Percentiles rank a stretch among this genome's conserved stretches.
Evolutionary conservation across 2,888 invertebrate species (phyloP).

Genomic region (Lasioglossum oenotherae): DNA sequence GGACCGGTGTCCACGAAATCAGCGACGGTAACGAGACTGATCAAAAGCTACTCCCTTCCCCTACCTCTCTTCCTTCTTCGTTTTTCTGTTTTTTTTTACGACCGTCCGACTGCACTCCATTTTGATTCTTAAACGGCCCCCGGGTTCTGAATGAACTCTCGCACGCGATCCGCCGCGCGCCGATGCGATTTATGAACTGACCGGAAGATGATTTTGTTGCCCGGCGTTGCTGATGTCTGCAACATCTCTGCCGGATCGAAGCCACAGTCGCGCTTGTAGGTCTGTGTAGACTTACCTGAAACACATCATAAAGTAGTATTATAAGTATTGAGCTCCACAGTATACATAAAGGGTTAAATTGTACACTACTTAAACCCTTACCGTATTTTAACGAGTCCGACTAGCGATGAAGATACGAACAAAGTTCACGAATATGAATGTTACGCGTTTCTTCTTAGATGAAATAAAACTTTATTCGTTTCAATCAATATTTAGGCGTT

Average conservation of each 20-base stretch:
- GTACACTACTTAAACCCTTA: too few relatives aligned
- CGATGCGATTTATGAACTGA: slow-evolving; percentile 25
- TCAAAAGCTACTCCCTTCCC: slow-evolving; percentile 44
- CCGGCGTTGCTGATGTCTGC: not conserved
- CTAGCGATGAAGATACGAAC: too few relatives aligned
- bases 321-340: too few relatives aligned
- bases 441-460: too few relatives aligned
- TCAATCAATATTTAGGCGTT: too few relatives aligned
- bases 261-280: not conserved
- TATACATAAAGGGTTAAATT: too few relatives aligned
- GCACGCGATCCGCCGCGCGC: slow-evolving; percentile 18
- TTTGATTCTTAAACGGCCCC: slow-evolving; percentile 16
- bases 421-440: too few relatives aligned
- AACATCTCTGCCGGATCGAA: not conserved
- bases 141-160: slow-evolving; percentile 9
- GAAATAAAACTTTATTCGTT: too few relatives aligned
- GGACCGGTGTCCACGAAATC: slow-evolving; percentile 52
- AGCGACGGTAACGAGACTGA: slow-evolving; percentile 67
- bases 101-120: slow-evolving; percentile 5
- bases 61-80: not conserved
- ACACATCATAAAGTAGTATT: too few relatives aligned
- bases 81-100: not conserved
- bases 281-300: not conserved
- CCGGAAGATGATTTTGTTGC: slow-evolving; percentile 2
- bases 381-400: too few relatives aligned